Conservation (phyloP, 2,888 invertebrate genomes). For the Nysson spinosus region DNA sequence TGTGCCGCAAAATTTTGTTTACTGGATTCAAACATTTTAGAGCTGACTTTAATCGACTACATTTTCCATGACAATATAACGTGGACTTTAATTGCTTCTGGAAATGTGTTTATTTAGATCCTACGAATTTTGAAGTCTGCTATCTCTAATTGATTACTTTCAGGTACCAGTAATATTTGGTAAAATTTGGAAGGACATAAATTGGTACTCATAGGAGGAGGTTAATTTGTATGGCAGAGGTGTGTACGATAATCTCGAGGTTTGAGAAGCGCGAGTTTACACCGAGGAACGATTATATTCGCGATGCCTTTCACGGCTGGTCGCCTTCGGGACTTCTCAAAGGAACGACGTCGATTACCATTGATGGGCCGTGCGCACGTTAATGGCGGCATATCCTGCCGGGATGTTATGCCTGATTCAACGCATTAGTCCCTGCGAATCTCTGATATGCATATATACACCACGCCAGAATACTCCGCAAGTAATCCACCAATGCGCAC, state of each 20-base stretch:
- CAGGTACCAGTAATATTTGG: background rate
- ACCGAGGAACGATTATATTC: constrained; percentile 37
- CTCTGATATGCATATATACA: too few relatives aligned
- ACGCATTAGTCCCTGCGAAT: constrained; percentile 3
- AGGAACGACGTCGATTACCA: constrained; percentile 53
- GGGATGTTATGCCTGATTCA: constrained; percentile 15
- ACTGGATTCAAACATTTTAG: too few relatives aligned
- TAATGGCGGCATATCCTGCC: constrained; percentile 26
- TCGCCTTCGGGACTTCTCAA: constrained; percentile 50
- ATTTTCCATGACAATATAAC: too few relatives aligned
- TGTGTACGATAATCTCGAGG: constrained; percentile 35
- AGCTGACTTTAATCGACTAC: too few relatives aligned
- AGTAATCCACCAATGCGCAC: too few relatives aligned
- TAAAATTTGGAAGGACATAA: background rate
- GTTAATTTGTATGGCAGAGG: constrained; percentile 19
- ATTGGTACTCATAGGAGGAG: constrained; percentile 5
- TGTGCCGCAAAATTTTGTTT: too few relatives aligned
- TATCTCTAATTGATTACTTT: too few relatives aligned
- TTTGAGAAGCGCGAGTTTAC: constrained; percentile 24
- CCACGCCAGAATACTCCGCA: background rate
- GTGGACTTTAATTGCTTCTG: too few relatives aligned
- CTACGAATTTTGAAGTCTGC: too few relatives aligned
- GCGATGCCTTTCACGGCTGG: constrained; percentile 19
- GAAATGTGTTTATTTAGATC: too few relatives aligned
- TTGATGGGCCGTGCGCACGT: constrained; percentile 50